Evolutionary conservation across 2,888 invertebrate species (phyloP).

Genomic region (Thereva unica): DNA sequence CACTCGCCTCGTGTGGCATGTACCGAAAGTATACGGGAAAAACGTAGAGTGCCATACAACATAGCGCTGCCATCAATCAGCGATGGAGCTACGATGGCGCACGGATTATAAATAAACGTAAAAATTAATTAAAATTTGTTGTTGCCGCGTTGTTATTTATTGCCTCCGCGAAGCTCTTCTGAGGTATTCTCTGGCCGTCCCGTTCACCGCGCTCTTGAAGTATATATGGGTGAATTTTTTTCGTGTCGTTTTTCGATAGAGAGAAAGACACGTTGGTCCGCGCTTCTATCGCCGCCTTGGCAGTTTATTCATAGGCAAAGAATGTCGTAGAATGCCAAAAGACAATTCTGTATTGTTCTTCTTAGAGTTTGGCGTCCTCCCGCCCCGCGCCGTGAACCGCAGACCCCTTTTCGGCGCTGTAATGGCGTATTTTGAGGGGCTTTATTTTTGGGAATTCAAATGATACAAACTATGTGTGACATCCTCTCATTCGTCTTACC

Average conservation of each 20-base stretch:
- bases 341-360: slow-evolving; percentile 33
- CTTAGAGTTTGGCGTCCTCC: slow-evolving; percentile 1
- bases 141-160: slow-evolving; percentile 13
- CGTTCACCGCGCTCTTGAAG: too few relatives aligned
- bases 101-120: slow-evolving; percentile 29
- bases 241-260: too few relatives aligned
- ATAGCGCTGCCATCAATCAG: slow-evolving; percentile 9
- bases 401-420: background rate
- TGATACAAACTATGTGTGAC: background rate
- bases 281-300: background rate
- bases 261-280: too few relatives aligned
- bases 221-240: too few relatives aligned
- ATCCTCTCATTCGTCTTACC: background rate
- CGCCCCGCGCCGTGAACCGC: too few relatives aligned
- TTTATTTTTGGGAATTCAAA: background rate
- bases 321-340: slow-evolving; percentile 29
- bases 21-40: background rate
- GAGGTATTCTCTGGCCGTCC: background rate
- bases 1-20: too few relatives aligned
- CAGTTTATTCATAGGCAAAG: slow-evolving; percentile 26
- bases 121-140: slow-evolving; percentile 30
- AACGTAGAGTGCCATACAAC: background rate
- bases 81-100: slow-evolving; percentile 25
- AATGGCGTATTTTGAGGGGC: background rate
- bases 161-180: background rate